Evolutionary conservation across 2,888 invertebrate species (phyloP).

Genomic region (Lepidocyrtinus sp.): DNA sequence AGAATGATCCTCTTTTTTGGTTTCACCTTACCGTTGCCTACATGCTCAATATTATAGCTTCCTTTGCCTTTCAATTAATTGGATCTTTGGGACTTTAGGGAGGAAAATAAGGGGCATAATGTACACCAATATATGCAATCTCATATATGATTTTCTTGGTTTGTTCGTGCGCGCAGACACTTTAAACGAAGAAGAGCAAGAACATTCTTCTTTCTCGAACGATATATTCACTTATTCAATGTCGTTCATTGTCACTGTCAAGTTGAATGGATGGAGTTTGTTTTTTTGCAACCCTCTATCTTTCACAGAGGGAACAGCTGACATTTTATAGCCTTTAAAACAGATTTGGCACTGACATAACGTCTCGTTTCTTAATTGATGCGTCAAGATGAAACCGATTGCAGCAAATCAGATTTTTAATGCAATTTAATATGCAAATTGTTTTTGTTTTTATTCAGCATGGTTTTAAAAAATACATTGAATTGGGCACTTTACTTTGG

Average conservation of each 20-base stretch:
- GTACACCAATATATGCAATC: too few relatives aligned
- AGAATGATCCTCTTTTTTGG: background rate
- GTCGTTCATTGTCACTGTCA: constrained; percentile 11
- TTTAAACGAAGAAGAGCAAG: background rate
- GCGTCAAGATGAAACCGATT: background rate
- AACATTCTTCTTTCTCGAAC: background rate
- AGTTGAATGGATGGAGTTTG: background rate
- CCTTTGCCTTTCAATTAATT: constrained; percentile 1
- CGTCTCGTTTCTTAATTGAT: constrained; percentile 17
- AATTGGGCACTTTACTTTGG: background rate
- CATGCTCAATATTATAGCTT: background rate
- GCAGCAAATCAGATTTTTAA: background rate
- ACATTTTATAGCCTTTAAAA: constrained; percentile 15
- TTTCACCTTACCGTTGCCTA: background rate
- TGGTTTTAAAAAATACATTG: background rate
- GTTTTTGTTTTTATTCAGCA: background rate
- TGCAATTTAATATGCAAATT: constrained; percentile 12
- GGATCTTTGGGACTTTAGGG: background rate
- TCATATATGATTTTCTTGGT: background rate
- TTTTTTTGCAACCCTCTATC: background rate
- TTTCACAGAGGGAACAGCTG: background rate
- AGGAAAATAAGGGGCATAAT: background rate
- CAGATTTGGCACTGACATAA: constrained; percentile 12
- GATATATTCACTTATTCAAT: background rate
- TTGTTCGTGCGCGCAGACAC: background rate